phyloP scores from a whole-genome alignment of 2,113 vertebrate species.

The Neodon shergylaensis region DNA sequence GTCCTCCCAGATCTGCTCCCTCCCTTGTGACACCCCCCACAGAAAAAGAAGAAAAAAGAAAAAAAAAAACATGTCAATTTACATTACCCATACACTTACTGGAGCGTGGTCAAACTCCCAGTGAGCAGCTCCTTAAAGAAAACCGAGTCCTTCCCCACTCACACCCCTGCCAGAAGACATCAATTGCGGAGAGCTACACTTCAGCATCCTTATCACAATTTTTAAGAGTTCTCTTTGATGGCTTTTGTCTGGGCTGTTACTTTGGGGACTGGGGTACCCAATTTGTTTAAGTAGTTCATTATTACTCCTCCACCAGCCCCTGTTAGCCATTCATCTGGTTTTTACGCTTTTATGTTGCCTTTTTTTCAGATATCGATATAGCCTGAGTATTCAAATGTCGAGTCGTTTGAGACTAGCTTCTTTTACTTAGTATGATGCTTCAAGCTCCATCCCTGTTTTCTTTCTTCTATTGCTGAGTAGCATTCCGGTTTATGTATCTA shows the following conservation, averaged over 20 bases:
- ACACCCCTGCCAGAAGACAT: background rate
- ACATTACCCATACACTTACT: background rate
- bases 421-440: slow-evolving; percentile 12
- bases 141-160: background rate
- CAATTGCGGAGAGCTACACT: background rate
- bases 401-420: background rate
- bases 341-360: background rate
- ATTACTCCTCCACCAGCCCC: background rate
- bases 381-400: background rate
- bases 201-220: background rate
- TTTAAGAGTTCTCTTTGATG: background rate
- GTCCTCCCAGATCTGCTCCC: background rate
- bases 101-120: background rate
- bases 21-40: background rate
- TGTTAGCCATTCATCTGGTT: slow-evolving; percentile 13
- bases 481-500: slow-evolving; percentile 24
- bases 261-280: background rate
- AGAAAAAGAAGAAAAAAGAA: background rate
- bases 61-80: background rate
- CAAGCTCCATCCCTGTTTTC: background rate
- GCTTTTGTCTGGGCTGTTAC: background rate
- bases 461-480: slow-evolving; percentile 2
- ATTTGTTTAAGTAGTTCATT: background rate
- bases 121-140: background rate
- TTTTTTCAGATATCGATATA: background rate